Evolutionary conservation across 2,113 vertebrate species (phyloP).

Genomic region (Bujurquina vittata): DNA sequence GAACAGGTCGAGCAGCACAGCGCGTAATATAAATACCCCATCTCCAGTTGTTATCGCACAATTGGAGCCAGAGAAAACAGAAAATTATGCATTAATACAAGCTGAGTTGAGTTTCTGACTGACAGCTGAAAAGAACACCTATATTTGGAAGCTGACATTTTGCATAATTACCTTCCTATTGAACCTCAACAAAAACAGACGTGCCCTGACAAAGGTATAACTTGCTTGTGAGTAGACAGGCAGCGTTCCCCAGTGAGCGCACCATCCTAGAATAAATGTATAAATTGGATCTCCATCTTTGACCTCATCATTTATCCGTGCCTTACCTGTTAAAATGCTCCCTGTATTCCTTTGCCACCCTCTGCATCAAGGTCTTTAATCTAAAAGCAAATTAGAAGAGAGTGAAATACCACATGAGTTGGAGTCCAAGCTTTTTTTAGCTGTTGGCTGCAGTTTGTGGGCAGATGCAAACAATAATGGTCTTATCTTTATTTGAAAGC

Average conservation of each 20-base stretch:
- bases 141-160: constrained; percentile 75
- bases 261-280: constrained; percentile 53
- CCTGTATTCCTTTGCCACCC: constrained; percentile 90
- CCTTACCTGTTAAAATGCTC: constrained; percentile 92
- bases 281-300: constrained; percentile 52
- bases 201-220: constrained; percentile 52
- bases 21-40: constrained; percentile 28
- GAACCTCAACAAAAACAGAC: constrained; percentile 58
- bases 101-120: constrained; percentile 46
- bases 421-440: constrained; percentile 31
- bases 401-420: constrained; percentile 56
- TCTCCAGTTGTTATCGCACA: constrained; percentile 44
- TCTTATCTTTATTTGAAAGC: constrained; percentile 63
- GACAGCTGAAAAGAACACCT: constrained; percentile 72
- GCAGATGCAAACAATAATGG: constrained; percentile 53
- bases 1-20: constrained; percentile 29
- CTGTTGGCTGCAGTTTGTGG: constrained; percentile 58
- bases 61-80: constrained; percentile 21
- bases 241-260: constrained; percentile 27
- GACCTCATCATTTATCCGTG: constrained; percentile 39
- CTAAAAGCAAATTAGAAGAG: constrained; percentile 75
- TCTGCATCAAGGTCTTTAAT: constrained; percentile 92
- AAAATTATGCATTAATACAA: constrained; percentile 58
- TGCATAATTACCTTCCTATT: constrained; percentile 74
- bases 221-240: constrained; percentile 41